These are phyloP conservation scores for Nansenia antarctica DNA, from an alignment of 2,113 vertebrate genomes.

Conservation along the genomic window DNA sequence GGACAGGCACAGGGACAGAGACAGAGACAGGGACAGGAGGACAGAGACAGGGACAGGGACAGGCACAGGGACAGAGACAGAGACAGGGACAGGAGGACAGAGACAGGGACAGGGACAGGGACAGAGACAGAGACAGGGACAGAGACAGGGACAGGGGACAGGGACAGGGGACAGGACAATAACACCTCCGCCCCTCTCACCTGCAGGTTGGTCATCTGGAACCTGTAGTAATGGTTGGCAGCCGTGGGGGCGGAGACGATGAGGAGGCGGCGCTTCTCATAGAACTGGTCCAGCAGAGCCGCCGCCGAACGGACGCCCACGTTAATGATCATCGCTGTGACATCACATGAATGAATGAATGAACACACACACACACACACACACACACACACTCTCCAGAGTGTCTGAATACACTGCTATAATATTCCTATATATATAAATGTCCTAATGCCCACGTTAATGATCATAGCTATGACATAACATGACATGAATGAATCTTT, in stretches of 20 bases:
- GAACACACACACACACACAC: conserved; percentile 8
- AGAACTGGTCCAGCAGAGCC: conserved; percentile 95
- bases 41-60: too few species aligned
- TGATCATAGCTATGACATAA: conserved; percentile 80
- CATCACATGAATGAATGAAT: conserved; percentile 16
- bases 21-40: too few species aligned
- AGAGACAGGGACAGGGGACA: too few species aligned
- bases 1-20: too few species aligned
- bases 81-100: too few species aligned
- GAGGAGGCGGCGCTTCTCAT: conserved; percentile 93
- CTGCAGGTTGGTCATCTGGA: conserved; percentile 94
- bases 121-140: too few species aligned
- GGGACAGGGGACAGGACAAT: too few species aligned
- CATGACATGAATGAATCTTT: conserved; percentile 12
- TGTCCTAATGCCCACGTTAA: conserved; percentile 93
- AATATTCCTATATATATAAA: too few species aligned
- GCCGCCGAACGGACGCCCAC: conserved; percentile 89
- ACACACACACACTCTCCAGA: conserved; percentile 27
- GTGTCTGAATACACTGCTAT: conserved; percentile 43
- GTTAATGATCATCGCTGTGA: conserved; percentile 94
- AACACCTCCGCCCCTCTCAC: conserved; percentile 70
- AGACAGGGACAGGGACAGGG: too few species aligned
- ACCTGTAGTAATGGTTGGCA: conserved; percentile 92
- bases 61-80: too few species aligned
- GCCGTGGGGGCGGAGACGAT: conserved; percentile 94